These are phyloP conservation scores for Neotoxoptera formosana DNA, from an alignment of 1,140 invertebrate species.

Conservation along the genomic window DNA sequence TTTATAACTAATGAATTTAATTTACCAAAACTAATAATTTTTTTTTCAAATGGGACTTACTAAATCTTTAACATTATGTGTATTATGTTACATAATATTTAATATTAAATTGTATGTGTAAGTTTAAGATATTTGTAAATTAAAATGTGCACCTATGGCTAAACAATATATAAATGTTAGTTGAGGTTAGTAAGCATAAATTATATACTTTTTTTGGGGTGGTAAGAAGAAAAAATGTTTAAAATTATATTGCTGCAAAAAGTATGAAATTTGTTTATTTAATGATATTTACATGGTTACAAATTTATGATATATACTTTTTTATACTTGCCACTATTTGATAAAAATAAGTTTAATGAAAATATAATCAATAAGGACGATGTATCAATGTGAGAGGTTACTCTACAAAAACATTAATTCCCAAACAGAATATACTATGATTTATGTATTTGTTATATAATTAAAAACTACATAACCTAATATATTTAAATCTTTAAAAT, in stretches of 20 bases:
- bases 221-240: background rate
- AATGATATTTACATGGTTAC: constrained; percentile 32
- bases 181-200: constrained; percentile 38
- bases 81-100: constrained; percentile 4
- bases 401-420: background rate
- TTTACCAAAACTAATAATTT: constrained; percentile 29
- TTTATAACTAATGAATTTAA: background rate
- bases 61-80: background rate
- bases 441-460: background rate
- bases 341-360: background rate
- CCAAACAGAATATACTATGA: constrained; percentile 1
- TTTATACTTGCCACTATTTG: background rate
- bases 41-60: background rate
- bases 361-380: background rate
- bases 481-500: background rate
- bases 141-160: constrained; percentile 14
- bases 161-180: constrained; percentile 18
- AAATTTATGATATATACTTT: background rate
- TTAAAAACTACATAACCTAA: constrained; percentile 8
- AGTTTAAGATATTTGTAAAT: constrained; percentile 4
- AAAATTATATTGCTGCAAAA: background rate
- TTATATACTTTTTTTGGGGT: constrained; percentile 31
- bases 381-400: constrained; percentile 5
- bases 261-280: background rate
- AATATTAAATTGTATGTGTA: background rate